These are phyloP conservation scores for Drosophila mettleri DNA, from an alignment of 2,888 invertebrate species.

Conservation along the genomic window DNA sequence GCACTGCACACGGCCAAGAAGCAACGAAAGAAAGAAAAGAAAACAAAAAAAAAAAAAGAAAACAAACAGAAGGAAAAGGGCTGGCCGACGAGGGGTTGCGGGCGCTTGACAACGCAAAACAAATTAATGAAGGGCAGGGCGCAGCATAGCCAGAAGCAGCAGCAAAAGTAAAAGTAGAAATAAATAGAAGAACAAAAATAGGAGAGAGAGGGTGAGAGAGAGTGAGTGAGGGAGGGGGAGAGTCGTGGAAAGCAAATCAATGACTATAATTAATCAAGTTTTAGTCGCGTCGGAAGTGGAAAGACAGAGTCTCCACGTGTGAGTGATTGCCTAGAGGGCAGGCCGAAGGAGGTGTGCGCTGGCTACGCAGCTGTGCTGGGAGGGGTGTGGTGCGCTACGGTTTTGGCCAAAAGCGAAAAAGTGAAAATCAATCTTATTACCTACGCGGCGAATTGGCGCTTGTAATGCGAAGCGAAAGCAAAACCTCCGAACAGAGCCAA, in stretches of 20 bases:
- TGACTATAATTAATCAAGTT: constrained; percentile 80
- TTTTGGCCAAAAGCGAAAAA: constrained; percentile 60
- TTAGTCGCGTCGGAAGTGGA: constrained; percentile 37
- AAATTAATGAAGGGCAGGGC: constrained; percentile 71
- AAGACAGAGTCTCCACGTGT: constrained; percentile 52
- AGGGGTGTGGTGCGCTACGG: not conserved
- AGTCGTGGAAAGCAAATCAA: constrained; percentile 81
- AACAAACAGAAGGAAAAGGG: constrained; percentile 1
- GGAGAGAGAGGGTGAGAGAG: too few relatives aligned
- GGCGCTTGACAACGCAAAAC: constrained; percentile 52
- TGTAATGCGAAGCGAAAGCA: constrained; percentile 31
- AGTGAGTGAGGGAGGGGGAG: too few relatives aligned
- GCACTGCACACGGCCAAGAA: constrained; percentile 10
- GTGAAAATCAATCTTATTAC: constrained; percentile 81
- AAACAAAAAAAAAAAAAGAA: not conserved
- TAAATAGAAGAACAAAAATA: constrained; percentile 4
- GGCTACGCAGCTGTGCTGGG: not conserved
- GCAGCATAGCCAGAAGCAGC: constrained; percentile 22
- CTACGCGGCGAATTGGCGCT: constrained; percentile 65
- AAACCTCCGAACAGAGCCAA: not conserved
- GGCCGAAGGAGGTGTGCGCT: not conserved
- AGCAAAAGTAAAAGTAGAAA: constrained; percentile 15
- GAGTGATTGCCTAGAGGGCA: constrained; percentile 63
- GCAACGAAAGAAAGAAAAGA: not conserved
- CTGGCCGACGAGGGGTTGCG: not conserved